A percentile compares a stretch with the other conserved stretches of the same genome.
phyloP scores from a whole-genome alignment of 2,113 vertebrate species.

The Oreochromis tanganicae region DNA sequence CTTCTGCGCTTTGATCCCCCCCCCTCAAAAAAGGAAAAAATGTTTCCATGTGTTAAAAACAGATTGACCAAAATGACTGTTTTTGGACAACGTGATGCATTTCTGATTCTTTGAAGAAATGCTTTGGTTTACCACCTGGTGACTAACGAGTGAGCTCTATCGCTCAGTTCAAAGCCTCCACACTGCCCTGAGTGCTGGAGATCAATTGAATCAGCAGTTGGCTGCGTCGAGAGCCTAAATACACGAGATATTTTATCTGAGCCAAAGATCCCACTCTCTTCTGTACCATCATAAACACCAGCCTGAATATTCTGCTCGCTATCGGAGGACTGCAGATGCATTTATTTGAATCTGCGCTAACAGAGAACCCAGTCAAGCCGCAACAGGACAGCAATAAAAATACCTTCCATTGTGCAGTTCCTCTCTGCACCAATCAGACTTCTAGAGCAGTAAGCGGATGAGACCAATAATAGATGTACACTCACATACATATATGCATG shows the following conservation, averaged over 20 bases:
- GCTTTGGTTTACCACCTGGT: conserved; percentile 39
- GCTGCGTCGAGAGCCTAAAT: conserved; percentile 42
- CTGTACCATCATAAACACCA: background rate
- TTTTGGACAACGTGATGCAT: conserved; percentile 3
- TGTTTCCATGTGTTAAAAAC: background rate
- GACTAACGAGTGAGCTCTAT: conserved; percentile 11
- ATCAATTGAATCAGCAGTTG: conserved; percentile 27
- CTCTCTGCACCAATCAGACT: background rate
- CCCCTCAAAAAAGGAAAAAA: background rate
- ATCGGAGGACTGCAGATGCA: background rate
- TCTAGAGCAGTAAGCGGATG: background rate
- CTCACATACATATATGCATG: background rate
- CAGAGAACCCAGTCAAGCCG: conserved; percentile 8
- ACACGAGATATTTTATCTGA: conserved; percentile 11
- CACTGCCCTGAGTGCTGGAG: background rate
- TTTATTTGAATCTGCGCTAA: background rate
- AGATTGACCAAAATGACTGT: conserved; percentile 34
- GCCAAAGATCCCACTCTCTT: background rate
- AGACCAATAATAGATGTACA: background rate
- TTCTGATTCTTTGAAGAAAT: conserved; percentile 47
- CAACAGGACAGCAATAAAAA: conserved; percentile 20
- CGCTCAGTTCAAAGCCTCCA: conserved; percentile 59
- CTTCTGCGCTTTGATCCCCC: background rate
- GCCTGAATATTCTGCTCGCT: background rate
- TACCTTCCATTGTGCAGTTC: background rate